These are phyloP conservation scores for Megamerina dolium DNA, from an alignment of 2,888 invertebrate genomes.

Conservation along the genomic window DNA sequence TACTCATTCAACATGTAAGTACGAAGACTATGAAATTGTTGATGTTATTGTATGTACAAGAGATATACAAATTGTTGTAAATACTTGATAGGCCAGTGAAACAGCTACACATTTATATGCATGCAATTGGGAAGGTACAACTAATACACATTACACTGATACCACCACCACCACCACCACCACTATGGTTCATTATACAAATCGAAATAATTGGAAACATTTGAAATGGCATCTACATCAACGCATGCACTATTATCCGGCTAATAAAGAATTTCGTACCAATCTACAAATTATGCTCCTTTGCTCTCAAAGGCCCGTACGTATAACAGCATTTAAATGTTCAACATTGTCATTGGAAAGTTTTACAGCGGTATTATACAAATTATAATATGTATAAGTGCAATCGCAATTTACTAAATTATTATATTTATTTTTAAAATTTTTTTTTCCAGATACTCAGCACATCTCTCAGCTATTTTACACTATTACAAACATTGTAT, in stretches of 20 bases:
- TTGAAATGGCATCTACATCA: too few species aligned
- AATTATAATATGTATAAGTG: not conserved
- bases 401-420: not conserved
- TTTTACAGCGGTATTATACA: conserved; percentile 41
- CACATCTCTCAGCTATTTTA: conserved; percentile 48
- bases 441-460: conserved; percentile 38
- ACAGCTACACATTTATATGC: conserved; percentile 38
- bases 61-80: too few species aligned
- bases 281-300: conserved; percentile 39
- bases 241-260: conserved; percentile 18
- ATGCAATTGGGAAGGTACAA: conserved; percentile 40
- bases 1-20: conserved; percentile 43
- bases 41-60: too few species aligned
- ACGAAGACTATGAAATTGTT: too few species aligned
- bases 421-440: not conserved
- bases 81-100: conserved; percentile 28
- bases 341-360: conserved; percentile 44
- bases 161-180: too few species aligned
- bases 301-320: conserved; percentile 41
- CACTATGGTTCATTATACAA: too few species aligned
- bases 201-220: too few species aligned
- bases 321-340: conserved; percentile 45
- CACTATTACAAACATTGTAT: conserved; percentile 40
- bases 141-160: not conserved
- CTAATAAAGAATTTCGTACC: conserved; percentile 29